Evolutionary conservation across 2,797 vertebrate species (phyloP).

Genomic region (Acrossocheilus fasciatus): DNA sequence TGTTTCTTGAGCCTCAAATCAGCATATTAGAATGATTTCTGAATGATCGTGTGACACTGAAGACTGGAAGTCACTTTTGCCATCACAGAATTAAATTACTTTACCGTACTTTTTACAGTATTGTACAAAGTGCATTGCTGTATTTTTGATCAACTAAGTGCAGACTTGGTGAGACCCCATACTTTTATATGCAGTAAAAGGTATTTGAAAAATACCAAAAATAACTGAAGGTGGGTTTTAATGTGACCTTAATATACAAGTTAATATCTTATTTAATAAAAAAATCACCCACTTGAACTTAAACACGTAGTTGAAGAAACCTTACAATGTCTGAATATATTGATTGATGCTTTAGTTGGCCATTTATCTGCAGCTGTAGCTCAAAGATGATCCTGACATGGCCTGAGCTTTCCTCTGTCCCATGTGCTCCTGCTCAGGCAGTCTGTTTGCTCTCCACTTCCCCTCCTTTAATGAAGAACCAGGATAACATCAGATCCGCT

Average conservation of each 20-base stretch:
- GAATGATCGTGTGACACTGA: background rate
- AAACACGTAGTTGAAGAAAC: background rate
- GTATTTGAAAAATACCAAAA: background rate
- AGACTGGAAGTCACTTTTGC: background rate
- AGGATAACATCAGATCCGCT: slow-evolving; percentile 35
- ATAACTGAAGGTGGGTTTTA: background rate
- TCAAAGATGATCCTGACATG: background rate
- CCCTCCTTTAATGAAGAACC: slow-evolving; percentile 35
- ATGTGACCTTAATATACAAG: background rate
- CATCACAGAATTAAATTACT: background rate
- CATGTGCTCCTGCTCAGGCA: background rate
- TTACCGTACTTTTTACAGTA: background rate
- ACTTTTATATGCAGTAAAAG: background rate
- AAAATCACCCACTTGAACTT: background rate
- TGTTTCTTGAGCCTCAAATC: background rate
- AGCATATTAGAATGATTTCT: background rate
- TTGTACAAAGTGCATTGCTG: background rate
- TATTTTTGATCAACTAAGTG: background rate
- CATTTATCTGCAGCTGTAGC: background rate
- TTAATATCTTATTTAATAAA: background rate
- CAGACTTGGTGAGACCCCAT: background rate
- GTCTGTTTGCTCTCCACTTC: background rate
- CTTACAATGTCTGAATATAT: background rate
- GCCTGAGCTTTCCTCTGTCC: background rate
- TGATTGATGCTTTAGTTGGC: background rate